phyloP scores from a whole-genome alignment of 1,140 invertebrate genomes.

The Lordiphosa stackelbergi region DNA sequence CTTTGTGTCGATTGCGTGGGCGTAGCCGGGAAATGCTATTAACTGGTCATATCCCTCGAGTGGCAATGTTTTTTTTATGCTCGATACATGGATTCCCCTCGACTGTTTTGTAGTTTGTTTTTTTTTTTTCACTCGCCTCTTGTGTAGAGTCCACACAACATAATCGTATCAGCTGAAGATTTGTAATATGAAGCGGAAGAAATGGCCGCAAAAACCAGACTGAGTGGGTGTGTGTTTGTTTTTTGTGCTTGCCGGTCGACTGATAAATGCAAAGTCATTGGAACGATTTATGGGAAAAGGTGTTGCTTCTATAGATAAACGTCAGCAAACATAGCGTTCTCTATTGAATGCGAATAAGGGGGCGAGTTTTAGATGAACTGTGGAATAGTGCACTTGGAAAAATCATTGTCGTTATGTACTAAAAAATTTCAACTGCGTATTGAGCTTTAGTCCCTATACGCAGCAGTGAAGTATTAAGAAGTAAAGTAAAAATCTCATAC shows the following conservation, averaged over 20 bases:
- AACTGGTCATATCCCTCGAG: constrained; percentile 35
- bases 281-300: constrained; percentile 29
- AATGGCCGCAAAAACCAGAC: constrained; percentile 14
- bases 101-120: constrained; percentile 16
- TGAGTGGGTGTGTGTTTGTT: neutral
- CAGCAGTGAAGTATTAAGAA: no score
- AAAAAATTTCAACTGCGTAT: no score
- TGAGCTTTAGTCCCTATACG: no score
- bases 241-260: neutral
- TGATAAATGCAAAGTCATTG: constrained; percentile 31
- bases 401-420: no score
- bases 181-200: constrained; percentile 44
- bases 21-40: constrained; percentile 45
- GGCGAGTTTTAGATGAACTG: constrained; percentile 1
- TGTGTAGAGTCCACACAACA: constrained; percentile 4
- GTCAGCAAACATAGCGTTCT: neutral
- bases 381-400: neutral
- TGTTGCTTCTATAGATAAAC: constrained; percentile 3
- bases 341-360: neutral
- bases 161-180: constrained; percentile 45
- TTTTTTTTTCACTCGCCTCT: neutral
- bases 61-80: constrained; percentile 17
- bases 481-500: no score
- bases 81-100: constrained; percentile 1
- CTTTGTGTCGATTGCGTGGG: constrained; percentile 38